These are phyloP conservation scores for Bombus confusus DNA, from an alignment of 1,140 invertebrate species.

Conservation along the genomic window DNA sequence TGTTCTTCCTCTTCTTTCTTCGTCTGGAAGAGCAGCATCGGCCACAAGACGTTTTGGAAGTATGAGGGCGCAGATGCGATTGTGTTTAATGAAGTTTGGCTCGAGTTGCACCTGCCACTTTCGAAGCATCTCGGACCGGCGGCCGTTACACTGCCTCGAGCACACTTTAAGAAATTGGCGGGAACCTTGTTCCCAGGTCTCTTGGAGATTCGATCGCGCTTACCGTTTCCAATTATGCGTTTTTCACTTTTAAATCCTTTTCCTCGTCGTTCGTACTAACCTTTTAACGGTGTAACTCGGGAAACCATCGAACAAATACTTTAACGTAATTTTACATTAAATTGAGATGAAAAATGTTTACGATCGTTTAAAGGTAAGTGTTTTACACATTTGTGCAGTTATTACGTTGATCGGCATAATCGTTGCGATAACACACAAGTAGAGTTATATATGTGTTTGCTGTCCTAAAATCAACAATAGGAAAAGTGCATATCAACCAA, in stretches of 20 bases:
- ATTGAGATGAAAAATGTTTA: too few relatives aligned
- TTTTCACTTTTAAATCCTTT: background rate
- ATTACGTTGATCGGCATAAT: too few relatives aligned
- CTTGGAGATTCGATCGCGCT: background rate
- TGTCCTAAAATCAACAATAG: too few relatives aligned
- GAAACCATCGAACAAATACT: too few relatives aligned
- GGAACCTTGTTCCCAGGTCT: slow-evolving; percentile 60
- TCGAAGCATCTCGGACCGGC: slow-evolving; percentile 73
- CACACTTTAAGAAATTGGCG: slow-evolving; percentile 72
- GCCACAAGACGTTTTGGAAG: slow-evolving; percentile 71
- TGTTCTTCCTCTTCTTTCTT: slow-evolving; percentile 36
- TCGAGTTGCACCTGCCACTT: slow-evolving; percentile 79
- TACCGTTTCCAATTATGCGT: background rate
- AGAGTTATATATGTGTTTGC: too few relatives aligned
- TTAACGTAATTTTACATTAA: too few relatives aligned
- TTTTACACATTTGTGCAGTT: too few relatives aligned
- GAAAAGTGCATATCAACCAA: too few relatives aligned
- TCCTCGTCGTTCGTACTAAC: background rate
- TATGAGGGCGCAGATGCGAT: slow-evolving; percentile 80
- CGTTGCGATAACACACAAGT: too few relatives aligned
- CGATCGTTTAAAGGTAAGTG: too few relatives aligned
- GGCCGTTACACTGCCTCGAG: slow-evolving; percentile 75
- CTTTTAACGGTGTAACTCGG: background rate
- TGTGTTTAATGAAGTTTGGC: slow-evolving; percentile 81
- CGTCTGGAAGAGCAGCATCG: slow-evolving; percentile 54